A percentile compares a stretch with the other conserved stretches of the same genome.
Evolutionary conservation across 2,888 invertebrate genomes (phyloP).

Genomic region (Barypeithes pellucidus): DNA sequence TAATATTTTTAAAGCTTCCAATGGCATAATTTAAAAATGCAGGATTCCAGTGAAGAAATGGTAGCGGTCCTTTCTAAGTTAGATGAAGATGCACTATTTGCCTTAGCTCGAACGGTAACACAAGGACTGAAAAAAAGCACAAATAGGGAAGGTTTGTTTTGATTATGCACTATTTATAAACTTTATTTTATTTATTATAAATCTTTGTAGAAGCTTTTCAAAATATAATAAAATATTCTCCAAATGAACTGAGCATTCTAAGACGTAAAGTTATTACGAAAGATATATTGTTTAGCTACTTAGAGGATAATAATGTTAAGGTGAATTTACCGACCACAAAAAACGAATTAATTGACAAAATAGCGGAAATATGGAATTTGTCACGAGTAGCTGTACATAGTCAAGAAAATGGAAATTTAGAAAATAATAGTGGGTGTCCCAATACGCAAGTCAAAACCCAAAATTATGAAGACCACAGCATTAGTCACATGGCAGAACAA

Average conservation of each 20-base stretch:
- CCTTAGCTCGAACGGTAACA: constrained; percentile 64
- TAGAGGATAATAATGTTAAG: constrained; percentile 71
- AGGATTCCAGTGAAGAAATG: constrained; percentile 30
- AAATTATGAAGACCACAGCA: constrained; percentile 52
- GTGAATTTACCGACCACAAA: constrained; percentile 72
- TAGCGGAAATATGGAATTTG: constrained; percentile 70
- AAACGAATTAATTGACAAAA: constrained; percentile 70
- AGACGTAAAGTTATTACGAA: constrained; percentile 73
- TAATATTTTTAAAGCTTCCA: neutral
- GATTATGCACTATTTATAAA: constrained; percentile 1
- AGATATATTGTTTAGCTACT: constrained; percentile 73
- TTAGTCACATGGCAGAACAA: constrained; percentile 72
- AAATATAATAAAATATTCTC: constrained; percentile 72
- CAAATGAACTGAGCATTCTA: constrained; percentile 70
- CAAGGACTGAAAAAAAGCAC: constrained; percentile 64
- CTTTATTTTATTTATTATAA: constrained; percentile 5
- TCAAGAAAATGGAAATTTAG: constrained; percentile 14
- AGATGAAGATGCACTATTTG: constrained; percentile 61
- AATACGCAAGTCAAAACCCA: neutral
- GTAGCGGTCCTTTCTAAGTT: constrained; percentile 57
- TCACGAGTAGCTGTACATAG: constrained; percentile 24
- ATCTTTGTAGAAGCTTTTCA: constrained; percentile 72
- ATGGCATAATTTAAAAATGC: constrained; percentile 28
- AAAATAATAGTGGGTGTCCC: neutral
- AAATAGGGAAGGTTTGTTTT: constrained; percentile 61